Evolutionary conservation across 2,888 invertebrate species (phyloP).

Genomic region (Megamerina dolium): DNA sequence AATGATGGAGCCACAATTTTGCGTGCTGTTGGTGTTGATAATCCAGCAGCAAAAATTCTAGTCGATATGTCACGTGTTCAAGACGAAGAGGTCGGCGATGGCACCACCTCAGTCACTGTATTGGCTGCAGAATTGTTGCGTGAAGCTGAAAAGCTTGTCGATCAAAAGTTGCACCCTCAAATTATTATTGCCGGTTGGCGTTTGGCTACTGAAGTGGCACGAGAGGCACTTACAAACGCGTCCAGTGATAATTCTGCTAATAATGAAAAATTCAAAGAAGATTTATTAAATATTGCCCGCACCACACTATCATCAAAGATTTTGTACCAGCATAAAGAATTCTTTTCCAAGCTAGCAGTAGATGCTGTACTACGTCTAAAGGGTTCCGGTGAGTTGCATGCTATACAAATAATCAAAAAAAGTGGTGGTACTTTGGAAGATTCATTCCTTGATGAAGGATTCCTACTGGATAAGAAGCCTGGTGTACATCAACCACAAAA

Average conservation of each 20-base stretch:
- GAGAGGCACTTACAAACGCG: constrained; percentile 70
- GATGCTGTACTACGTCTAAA: constrained; percentile 92
- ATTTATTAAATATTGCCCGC: constrained; percentile 92
- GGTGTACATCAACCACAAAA: constrained; percentile 95
- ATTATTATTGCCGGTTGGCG: constrained; percentile 96
- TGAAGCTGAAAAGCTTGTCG: constrained; percentile 90
- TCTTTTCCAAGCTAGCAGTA: constrained; percentile 91
- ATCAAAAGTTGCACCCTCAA: constrained; percentile 95
- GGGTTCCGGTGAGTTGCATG: constrained; percentile 89
- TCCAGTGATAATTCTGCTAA: constrained; percentile 79
- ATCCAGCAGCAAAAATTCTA: constrained; percentile 97
- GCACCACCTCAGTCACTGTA: constrained; percentile 98
- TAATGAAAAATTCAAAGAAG: constrained; percentile 71
- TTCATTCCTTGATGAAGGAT: constrained; percentile 93
- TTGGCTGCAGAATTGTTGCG: constrained; percentile 85
- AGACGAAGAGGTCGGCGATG: constrained; percentile 99
- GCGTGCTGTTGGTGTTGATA: constrained; percentile 93
- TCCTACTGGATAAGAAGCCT: constrained; percentile 92
- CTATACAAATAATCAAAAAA: constrained; percentile 97
- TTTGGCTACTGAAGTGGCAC: constrained; percentile 76
- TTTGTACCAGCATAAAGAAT: constrained; percentile 92
- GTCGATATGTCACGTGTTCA: constrained; percentile 99
- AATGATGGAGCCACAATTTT: constrained; percentile 99
- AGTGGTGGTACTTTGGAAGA: constrained; percentile 88
- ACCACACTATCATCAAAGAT: constrained; percentile 98